A percentile compares a stretch with the other conserved stretches of the same genome.
phyloP scores from a whole-genome alignment of 1,140 invertebrate genomes.

The Calliopsis andreniformis region DNA sequence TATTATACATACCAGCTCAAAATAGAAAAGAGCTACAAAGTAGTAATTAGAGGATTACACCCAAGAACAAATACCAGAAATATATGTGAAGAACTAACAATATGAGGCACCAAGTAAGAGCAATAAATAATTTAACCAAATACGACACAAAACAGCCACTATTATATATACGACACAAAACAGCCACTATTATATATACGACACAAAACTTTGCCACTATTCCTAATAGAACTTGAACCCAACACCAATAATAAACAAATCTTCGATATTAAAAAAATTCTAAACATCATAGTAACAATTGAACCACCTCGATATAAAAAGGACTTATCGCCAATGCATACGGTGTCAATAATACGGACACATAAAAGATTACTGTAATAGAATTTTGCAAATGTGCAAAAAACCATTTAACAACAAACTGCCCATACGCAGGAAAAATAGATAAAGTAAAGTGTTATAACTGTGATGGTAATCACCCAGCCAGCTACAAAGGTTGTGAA shows the following conservation, averaged over 20 bases:
- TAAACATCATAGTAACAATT: not conserved
- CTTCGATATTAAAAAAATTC: not conserved
- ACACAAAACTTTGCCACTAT: not conserved
- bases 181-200: too few species aligned
- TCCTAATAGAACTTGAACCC: not conserved
- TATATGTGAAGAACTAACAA: not conserved
- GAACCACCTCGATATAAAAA: not conserved
- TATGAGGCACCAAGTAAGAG: not conserved
- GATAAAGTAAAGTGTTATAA: not conserved
- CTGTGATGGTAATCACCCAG: not conserved
- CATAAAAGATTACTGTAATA: not conserved
- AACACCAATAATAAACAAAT: not conserved
- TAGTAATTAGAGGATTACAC: not conserved
- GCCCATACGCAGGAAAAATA: not conserved
- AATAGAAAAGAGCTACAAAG: not conserved
- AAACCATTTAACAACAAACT: not conserved
- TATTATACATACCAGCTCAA: slow-evolving; percentile 5
- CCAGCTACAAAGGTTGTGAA: too few species aligned
- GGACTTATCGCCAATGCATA: not conserved
- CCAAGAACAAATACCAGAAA: not conserved
- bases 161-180: too few species aligned
- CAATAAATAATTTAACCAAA: not conserved
- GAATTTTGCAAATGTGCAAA: not conserved
- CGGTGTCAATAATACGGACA: not conserved
- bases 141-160: not conserved